Conservation (phyloP, 2,888 invertebrate species). For the Galerucella nymphaeae region DNA sequence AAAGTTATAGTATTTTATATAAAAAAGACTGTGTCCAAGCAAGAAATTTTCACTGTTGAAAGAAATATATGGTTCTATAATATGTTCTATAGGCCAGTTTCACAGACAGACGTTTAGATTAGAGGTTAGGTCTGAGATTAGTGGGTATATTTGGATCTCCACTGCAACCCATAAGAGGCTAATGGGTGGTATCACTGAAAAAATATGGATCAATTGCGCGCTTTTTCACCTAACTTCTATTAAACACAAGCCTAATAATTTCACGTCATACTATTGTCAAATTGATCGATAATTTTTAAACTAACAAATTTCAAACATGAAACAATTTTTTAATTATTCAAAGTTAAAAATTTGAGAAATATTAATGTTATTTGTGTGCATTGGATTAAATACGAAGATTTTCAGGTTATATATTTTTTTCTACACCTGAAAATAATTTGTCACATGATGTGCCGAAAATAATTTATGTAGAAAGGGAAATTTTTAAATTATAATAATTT, state of each 20-base stretch:
- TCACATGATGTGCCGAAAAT: neutral
- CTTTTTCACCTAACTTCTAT: too few relatives aligned
- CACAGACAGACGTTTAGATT: too few relatives aligned
- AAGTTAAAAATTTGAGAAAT: neutral
- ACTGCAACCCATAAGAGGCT: too few relatives aligned
- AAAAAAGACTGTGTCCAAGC: neutral
- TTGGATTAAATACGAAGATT: slow-evolving; percentile 5
- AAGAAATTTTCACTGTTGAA: neutral
- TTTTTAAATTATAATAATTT: neutral
- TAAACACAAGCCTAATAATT: too few relatives aligned
- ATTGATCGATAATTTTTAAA: neutral
- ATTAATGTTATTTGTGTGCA: slow-evolving; percentile 14
- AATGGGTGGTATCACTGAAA: too few relatives aligned
- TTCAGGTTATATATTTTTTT: neutral
- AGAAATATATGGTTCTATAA: too few relatives aligned
- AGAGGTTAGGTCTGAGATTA: too few relatives aligned
- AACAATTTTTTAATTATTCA: neutral
- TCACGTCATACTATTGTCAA: too few relatives aligned
- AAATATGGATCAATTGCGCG: too few relatives aligned
- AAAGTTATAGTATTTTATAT: neutral
- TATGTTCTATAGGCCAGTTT: too few relatives aligned
- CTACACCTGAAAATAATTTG: slow-evolving; percentile 5
- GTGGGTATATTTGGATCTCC: too few relatives aligned
- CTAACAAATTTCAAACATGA: neutral
- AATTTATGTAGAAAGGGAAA: slow-evolving; percentile 16